phyloP scores from a whole-genome alignment of 2,113 vertebrate species.

The Tor tambroides region DNA sequence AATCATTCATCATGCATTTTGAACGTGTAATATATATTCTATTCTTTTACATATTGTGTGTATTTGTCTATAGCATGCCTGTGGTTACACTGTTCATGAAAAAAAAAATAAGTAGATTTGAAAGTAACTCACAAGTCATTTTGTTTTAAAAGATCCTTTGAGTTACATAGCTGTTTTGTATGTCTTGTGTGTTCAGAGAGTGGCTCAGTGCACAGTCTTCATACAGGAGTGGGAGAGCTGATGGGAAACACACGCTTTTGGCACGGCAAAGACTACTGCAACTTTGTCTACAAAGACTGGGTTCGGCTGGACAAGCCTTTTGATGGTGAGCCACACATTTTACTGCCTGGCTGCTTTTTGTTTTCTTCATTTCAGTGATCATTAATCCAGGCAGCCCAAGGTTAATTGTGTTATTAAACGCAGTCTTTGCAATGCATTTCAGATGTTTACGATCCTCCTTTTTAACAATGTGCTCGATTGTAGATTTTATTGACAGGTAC shows the following conservation, averaged over 20 bases:
- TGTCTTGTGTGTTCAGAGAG: conserved; percentile 74
- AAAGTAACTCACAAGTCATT: background rate
- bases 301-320: conserved; percentile 97
- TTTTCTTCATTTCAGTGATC: background rate
- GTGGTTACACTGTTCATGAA: background rate
- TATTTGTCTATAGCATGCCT: background rate
- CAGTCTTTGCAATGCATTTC: background rate
- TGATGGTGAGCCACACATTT: conserved; percentile 85
- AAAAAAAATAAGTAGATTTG: background rate
- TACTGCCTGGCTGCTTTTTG: conserved; percentile 85
- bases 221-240: conserved; percentile 89
- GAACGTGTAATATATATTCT: too few relatives aligned
- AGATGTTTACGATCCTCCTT: background rate
- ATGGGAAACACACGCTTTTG: conserved; percentile 95
- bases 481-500: conserved; percentile 87
- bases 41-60: background rate
- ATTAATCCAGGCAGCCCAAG: background rate
- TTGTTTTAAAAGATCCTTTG: background rate
- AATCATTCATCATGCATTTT: too few relatives aligned
- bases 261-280: conserved; percentile 98
- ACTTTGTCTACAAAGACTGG: conserved; percentile 98
- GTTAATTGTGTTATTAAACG: background rate
- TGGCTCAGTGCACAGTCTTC: conserved; percentile 84
- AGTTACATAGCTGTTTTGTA: background rate
- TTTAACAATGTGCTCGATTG: background rate